These are phyloP conservation scores for Dromius quadrimaculatus DNA, from an alignment of 2,888 invertebrate genomes.

Conservation along the genomic window DNA sequence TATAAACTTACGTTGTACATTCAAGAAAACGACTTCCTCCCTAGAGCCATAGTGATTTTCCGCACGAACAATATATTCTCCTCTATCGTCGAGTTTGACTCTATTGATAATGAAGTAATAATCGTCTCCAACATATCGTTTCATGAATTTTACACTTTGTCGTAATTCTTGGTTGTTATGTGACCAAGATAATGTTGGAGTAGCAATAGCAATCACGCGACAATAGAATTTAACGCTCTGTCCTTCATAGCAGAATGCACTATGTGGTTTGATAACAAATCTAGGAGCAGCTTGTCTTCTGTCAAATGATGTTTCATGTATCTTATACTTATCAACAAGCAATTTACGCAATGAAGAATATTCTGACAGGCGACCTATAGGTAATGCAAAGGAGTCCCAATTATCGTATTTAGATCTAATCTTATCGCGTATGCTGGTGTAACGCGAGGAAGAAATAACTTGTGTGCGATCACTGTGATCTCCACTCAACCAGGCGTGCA, in stretches of 20 bases:
- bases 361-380: conserved; percentile 96
- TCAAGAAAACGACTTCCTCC: conserved; percentile 96
- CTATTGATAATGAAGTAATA: conserved; percentile 98
- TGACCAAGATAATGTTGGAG: conserved; percentile 96
- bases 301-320: conserved; percentile 95
- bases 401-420: conserved; percentile 85
- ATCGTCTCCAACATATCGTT: conserved; percentile 95
- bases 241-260: conserved; percentile 96
- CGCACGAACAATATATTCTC: conserved; percentile 96
- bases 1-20: conserved; percentile 85
- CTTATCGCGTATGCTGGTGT: conserved; percentile 88
- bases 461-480: conserved; percentile 82
- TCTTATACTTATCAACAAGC: conserved; percentile 95
- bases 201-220: conserved; percentile 93
- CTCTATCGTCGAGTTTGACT: conserved; percentile 93
- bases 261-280: conserved; percentile 96
- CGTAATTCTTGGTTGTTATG: conserved; percentile 92
- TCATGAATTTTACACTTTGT: conserved; percentile 99
- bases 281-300: conserved; percentile 97
- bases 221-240: conserved; percentile 98
- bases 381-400: conserved; percentile 88
- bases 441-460: conserved; percentile 86
- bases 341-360: conserved; percentile 96
- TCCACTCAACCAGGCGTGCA: conserved; percentile 95
- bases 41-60: conserved; percentile 96